These are phyloP conservation scores for Chloebia gouldiae DNA, from an alignment of 2,113 vertebrate species.

Conservation along the genomic window DNA sequence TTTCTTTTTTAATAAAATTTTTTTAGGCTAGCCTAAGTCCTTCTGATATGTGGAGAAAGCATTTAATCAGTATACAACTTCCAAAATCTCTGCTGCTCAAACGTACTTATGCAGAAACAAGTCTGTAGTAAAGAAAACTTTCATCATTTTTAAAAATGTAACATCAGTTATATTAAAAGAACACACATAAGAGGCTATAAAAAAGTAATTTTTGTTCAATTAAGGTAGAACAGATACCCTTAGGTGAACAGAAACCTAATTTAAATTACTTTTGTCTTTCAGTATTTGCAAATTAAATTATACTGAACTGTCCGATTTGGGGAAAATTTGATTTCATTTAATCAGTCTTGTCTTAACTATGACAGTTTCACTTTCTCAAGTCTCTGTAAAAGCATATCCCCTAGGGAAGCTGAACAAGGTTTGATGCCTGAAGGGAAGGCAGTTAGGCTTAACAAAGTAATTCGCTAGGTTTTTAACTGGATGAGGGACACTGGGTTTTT, in stretches of 20 bases:
- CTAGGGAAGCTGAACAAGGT: background rate
- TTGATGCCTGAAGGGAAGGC: background rate
- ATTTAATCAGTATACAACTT: background rate
- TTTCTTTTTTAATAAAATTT: background rate
- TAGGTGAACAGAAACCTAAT: background rate
- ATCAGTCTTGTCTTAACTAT: slow-evolving; percentile 24
- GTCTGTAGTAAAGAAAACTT: background rate
- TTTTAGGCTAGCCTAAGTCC: background rate
- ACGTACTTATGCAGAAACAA: background rate
- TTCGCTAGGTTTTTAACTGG: background rate
- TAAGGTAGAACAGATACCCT: background rate
- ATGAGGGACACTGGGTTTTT: background rate
- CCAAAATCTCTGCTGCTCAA: background rate
- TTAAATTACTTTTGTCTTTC: slow-evolving; percentile 20
- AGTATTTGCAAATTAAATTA: slow-evolving; percentile 40
- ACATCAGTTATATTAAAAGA: background rate
- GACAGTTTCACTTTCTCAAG: background rate
- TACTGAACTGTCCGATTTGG: background rate
- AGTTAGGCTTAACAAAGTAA: background rate
- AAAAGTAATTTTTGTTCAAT: background rate
- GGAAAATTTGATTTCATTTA: background rate
- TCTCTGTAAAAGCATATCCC: background rate
- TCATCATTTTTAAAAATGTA: background rate
- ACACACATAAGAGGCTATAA: background rate
- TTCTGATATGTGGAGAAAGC: background rate